Evolutionary conservation across 2,888 invertebrate genomes (phyloP).

Genomic region (Podotricha telesiphe): DNA sequence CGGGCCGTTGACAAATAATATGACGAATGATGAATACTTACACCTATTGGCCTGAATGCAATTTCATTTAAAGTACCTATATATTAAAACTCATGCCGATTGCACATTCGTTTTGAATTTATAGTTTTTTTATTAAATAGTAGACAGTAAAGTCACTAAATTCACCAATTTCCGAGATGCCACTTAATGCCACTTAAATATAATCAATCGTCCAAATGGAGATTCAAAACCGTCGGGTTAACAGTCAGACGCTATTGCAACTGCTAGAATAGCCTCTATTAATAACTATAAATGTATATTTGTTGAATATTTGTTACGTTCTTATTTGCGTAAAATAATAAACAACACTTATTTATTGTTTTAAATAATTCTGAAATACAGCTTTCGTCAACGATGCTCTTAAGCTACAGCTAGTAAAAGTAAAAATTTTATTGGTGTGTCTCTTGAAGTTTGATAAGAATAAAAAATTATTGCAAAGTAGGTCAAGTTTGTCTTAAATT

Average conservation of each 20-base stretch:
- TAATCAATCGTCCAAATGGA: too few species aligned
- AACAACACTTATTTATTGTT: background rate
- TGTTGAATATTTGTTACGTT: too few species aligned
- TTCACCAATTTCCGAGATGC: too few species aligned
- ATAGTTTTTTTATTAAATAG: too few species aligned
- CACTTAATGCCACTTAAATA: too few species aligned
- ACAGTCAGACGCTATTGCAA: too few species aligned
- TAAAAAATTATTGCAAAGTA: background rate
- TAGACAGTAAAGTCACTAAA: too few species aligned
- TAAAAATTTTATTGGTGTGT: background rate
- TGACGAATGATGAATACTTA: constrained; percentile 65
- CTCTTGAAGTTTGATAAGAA: background rate
- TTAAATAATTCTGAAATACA: background rate
- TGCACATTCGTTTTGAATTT: constrained; percentile 5
- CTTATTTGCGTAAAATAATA: background rate
- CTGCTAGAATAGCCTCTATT: too few species aligned
- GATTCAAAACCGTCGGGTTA: too few species aligned
- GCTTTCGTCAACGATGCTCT: background rate
- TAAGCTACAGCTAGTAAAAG: background rate
- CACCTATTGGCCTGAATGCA: constrained; percentile 63
- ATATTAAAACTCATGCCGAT: constrained; percentile 8
- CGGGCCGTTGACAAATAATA: constrained; percentile 77
- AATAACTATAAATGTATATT: too few species aligned
- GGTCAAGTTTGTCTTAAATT: background rate
- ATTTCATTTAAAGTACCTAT: constrained; percentile 57